Conservation (phyloP, 2,113 vertebrate species). For the Dasyurus viverrinus region DNA sequence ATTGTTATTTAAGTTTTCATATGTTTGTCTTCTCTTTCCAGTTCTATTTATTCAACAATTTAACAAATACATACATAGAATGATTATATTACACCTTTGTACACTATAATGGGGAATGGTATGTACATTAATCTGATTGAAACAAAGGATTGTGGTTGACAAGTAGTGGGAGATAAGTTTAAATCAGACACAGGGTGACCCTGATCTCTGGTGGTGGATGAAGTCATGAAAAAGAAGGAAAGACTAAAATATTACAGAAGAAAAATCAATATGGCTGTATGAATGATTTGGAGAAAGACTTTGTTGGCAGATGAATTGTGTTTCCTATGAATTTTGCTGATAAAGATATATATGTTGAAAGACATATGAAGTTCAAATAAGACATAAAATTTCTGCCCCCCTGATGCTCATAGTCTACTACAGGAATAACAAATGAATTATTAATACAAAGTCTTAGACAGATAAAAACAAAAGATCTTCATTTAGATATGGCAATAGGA, state of each 20-base stretch:
- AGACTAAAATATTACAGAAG: background rate
- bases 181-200: background rate
- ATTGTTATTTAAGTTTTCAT: background rate
- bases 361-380: background rate
- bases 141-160: background rate
- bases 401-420: background rate
- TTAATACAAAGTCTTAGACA: background rate
- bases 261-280: background rate
- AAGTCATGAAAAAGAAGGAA: background rate
- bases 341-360: background rate
- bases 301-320: background rate
- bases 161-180: background rate
- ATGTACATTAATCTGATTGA: background rate
- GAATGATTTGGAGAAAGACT: background rate
- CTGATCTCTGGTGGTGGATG: background rate
- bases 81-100: background rate
- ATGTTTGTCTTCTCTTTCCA: background rate
- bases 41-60: background rate
- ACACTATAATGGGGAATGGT: background rate
- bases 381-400: background rate
- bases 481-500: background rate
- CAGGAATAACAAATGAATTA: background rate
- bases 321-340: background rate
- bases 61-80: background rate
- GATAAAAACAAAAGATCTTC: background rate